Evolutionary conservation across 2,797 vertebrate species (phyloP).

Genomic region (Hybognathus amarus): DNA sequence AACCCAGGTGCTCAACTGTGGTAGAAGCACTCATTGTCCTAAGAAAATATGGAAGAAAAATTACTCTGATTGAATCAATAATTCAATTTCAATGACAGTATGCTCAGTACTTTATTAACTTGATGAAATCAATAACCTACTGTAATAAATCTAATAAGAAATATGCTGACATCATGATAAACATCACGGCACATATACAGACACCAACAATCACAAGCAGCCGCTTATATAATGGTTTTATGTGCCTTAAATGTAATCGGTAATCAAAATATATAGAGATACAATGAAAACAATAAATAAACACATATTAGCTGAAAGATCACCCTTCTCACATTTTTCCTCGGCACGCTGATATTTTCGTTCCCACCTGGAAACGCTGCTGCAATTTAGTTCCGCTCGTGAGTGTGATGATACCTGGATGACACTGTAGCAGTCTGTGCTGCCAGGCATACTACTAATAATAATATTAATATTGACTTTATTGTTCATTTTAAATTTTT

Average conservation of each 20-base stretch:
- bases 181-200: background rate
- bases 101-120: background rate
- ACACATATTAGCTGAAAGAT: slow-evolving; percentile 24
- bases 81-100: background rate
- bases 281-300: background rate
- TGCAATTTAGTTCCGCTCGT: slow-evolving; percentile 41
- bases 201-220: background rate
- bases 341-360: slow-evolving; percentile 44
- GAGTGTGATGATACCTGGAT: background rate
- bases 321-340: slow-evolving; percentile 31
- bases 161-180: background rate
- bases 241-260: background rate
- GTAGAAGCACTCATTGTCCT: slow-evolving; percentile 19
- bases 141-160: too few species aligned
- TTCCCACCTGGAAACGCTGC: slow-evolving; percentile 24
- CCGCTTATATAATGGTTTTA: background rate
- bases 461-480: too few species aligned
- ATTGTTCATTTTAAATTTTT: too few species aligned
- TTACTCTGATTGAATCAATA: background rate
- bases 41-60: background rate
- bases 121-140: background rate
- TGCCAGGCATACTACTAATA: too few species aligned
- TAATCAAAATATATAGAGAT: too few species aligned
- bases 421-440: too few species aligned
- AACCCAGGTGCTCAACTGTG: slow-evolving; percentile 13